Evolutionary conservation across 2,113 vertebrate genomes (phyloP), one percentile per base, ranked within the genome.

Genomic region (Montifringilla adamsi): DNA sequence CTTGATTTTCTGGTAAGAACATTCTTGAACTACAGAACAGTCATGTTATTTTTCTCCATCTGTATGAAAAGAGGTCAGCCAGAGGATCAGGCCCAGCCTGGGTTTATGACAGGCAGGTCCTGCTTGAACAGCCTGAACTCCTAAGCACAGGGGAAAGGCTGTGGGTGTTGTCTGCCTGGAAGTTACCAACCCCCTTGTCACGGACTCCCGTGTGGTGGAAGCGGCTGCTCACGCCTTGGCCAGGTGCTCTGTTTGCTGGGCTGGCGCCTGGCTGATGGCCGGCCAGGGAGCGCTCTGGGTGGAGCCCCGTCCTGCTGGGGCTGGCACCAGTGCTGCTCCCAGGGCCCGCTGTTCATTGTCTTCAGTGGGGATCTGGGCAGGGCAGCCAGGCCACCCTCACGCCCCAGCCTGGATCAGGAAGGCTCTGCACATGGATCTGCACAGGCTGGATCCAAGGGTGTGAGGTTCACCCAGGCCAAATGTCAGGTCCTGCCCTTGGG

Each of bases 211-310:
- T 37, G 21, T n/a, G 55, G 47, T 2, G 7, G 55, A 13, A 11
- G 53, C 14, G 19, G 35, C 49, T 73, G 52, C 67, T 35, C 52
- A 4, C 1, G 1, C 11, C 44, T 20, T 4, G 21, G 19, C 10
- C 0, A 0, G 5, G 6, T 2, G 2, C 43, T 2, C 7, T 28
- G 21, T n/a, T 52, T 10, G 35, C 55, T 50, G 35, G 15, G 47
- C 52, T n/a, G 24, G 14, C 56, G 9, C 10, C 74, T 53, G 67
- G 12, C 74, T 41, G 67, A 4, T 53, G 67, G 37, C 49, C 0
- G 2, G 37, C 9, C 33, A 19, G 23, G 63, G 18, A 43, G n/a
- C 0, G 0, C 33, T 24, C 26, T 4, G 47, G 18, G 5, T 6
- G 28, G 19, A 56, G 47, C 52, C 4, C 1, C 33, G 33, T 21